phyloP scores from a whole-genome alignment of 2,888 invertebrate genomes.

The Steinernema hermaphroditum region DNA sequence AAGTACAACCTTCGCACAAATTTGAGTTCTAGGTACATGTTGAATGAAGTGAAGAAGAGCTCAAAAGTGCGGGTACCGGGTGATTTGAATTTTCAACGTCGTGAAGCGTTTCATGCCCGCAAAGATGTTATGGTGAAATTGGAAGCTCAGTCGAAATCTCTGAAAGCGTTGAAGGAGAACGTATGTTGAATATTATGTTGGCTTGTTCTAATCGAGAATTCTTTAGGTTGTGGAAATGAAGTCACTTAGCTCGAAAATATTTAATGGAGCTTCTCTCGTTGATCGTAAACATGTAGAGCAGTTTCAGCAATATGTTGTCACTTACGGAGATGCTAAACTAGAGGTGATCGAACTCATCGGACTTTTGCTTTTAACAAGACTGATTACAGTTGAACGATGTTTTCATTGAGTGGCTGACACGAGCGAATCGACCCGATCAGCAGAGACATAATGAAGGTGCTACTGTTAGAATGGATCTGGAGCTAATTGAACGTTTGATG shows the following conservation, averaged over 20 bases:
- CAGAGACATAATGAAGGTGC: background rate
- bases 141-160: background rate
- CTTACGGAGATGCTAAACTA: background rate
- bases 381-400: background rate
- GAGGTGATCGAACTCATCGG: background rate
- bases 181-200: background rate
- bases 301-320: background rate
- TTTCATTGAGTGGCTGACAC: slow-evolving; percentile 1
- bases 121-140: background rate
- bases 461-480: background rate
- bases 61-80: background rate
- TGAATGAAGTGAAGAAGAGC: background rate
- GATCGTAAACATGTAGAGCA: background rate
- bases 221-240: background rate
- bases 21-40: background rate
- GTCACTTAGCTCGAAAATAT: too few relatives aligned
- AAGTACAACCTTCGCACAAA: background rate
- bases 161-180: background rate
- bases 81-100: background rate
- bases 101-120: background rate
- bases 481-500: background rate
- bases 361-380: background rate
- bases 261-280: background rate
- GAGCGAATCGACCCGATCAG: background rate
- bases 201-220: too few relatives aligned